phyloP scores from a whole-genome alignment of 2,888 invertebrate genomes.

The Trachelus tabidus region DNA sequence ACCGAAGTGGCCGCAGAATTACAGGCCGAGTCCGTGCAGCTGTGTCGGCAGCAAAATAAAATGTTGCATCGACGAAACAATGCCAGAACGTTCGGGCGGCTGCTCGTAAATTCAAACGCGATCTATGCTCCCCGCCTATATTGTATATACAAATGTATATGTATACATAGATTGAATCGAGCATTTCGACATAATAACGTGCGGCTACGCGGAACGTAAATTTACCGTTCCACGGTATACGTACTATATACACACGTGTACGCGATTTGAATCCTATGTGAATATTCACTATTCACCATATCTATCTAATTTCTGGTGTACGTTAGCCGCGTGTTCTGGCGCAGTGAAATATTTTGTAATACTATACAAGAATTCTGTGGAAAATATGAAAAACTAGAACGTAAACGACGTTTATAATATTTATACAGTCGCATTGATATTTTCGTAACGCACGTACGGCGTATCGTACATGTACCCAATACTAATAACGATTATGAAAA shows the following conservation, averaged over 20 bases:
- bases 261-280: background rate
- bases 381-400: background rate
- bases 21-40: background rate
- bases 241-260: background rate
- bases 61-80: slow-evolving; percentile 22
- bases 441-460: background rate
- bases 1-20: background rate
- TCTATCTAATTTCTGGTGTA: background rate
- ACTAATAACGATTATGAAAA: background rate
- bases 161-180: slow-evolving; percentile 36
- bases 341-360: background rate
- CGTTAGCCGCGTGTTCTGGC: background rate
- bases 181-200: slow-evolving; percentile 51
- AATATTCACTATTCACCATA: background rate
- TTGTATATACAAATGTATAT: background rate
- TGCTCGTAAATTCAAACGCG: slow-evolving; percentile 39
- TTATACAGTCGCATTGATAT: background rate
- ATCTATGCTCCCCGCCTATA: slow-evolving; percentile 36
- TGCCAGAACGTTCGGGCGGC: slow-evolving; percentile 3
- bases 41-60: slow-evolving; percentile 4
- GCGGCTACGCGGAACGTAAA: slow-evolving; percentile 47
- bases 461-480: background rate
- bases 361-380: background rate
- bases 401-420: background rate
- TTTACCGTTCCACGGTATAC: slow-evolving; percentile 29